Evolutionary conservation across 2,888 invertebrate species (phyloP).

Genomic region (Diaphora mendica): DNA sequence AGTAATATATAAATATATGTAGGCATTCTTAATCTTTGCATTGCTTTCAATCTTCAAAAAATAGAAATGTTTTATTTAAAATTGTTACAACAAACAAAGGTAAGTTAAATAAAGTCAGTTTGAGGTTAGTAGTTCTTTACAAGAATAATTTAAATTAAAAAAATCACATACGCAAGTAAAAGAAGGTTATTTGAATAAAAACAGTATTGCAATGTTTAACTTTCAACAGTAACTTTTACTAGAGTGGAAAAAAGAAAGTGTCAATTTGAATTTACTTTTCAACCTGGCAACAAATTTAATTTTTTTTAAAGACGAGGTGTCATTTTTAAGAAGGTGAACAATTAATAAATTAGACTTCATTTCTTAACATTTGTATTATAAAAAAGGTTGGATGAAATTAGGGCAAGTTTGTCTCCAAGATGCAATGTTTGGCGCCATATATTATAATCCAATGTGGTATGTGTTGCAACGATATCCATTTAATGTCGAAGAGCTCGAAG

Average conservation of each 20-base stretch:
- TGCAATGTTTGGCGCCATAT: slow-evolving; percentile 30
- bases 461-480: slow-evolving; percentile 39
- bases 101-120: background rate
- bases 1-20: background rate
- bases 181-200: background rate
- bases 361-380: background rate
- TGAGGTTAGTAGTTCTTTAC: background rate
- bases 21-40: background rate
- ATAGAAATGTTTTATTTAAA: background rate
- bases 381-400: slow-evolving; percentile 14
- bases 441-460: slow-evolving; percentile 38
- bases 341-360: no score
- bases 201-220: background rate
- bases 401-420: slow-evolving; percentile 10
- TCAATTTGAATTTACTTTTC: slow-evolving; percentile 6
- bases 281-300: slow-evolving; percentile 2
- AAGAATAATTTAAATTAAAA: background rate
- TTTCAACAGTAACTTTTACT: background rate
- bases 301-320: background rate
- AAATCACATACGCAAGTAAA: background rate
- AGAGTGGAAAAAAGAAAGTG: slow-evolving; percentile 6
- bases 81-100: background rate
- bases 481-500: background rate
- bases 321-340: background rate
- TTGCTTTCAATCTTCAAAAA: background rate